Evolutionary conservation across 1,140 invertebrate species (phyloP).

Genomic region (Colletes latitarsis): DNA sequence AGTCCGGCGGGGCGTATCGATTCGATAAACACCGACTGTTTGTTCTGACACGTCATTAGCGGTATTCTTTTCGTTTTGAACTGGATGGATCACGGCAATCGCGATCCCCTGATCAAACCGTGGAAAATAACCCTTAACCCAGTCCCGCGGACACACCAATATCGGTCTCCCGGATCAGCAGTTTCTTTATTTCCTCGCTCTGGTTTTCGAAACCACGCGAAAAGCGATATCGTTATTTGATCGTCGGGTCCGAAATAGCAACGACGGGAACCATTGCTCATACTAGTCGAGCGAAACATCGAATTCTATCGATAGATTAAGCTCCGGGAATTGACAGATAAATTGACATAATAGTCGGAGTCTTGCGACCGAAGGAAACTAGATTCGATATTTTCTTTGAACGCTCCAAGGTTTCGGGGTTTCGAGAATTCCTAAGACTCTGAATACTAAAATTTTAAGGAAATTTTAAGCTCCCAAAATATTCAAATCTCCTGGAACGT

Average conservation of each 20-base stretch:
- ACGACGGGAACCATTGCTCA: background rate
- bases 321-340: background rate
- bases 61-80: background rate
- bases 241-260: background rate
- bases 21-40: constrained; percentile 9
- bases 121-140: constrained; percentile 44
- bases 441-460: too few species aligned
- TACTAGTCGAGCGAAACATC: background rate
- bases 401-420: too few species aligned
- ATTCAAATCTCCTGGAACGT: too few species aligned
- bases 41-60: constrained; percentile 10
- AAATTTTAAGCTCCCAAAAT: too few species aligned
- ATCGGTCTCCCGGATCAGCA: constrained; percentile 18
- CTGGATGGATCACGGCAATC: constrained; percentile 15
- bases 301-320: background rate
- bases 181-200: constrained; percentile 12
- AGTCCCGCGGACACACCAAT: constrained; percentile 3
- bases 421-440: too few species aligned
- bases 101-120: constrained; percentile 12
- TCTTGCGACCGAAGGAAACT: too few species aligned
- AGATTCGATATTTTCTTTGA: too few species aligned
- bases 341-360: too few species aligned
- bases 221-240: constrained; percentile 7
- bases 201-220: background rate
- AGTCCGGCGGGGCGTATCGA: background rate